Evolutionary conservation across 2,888 invertebrate species (phyloP).

Genomic region (Drosophila crucigera): DNA sequence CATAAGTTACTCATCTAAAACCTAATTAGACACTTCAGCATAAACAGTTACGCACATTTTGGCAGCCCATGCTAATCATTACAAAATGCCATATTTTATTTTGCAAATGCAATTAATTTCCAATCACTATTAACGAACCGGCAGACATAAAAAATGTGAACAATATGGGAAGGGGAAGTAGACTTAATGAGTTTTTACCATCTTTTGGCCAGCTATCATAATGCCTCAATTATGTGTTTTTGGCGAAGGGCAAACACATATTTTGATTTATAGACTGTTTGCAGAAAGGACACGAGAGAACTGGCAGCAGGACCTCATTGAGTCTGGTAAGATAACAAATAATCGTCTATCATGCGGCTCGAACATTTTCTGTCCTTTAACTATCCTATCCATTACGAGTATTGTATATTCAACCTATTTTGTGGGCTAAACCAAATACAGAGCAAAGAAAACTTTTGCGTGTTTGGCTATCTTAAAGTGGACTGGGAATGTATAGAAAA

Average conservation of each 20-base stretch:
- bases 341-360: constrained; percentile 47
- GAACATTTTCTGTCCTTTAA: constrained; percentile 25
- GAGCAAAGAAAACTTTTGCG: constrained; percentile 35
- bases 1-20: too few species aligned
- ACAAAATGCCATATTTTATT: background rate
- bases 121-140: constrained; percentile 65
- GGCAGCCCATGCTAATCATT: background rate
- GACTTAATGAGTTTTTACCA: constrained; percentile 15
- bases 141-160: background rate
- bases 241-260: constrained; percentile 25
- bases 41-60: background rate
- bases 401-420: constrained; percentile 19
- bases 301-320: constrained; percentile 1
- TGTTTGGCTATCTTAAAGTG: constrained; percentile 12
- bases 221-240: constrained; percentile 64
- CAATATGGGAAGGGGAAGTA: background rate
- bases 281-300: constrained; percentile 1
- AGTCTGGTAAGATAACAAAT: constrained; percentile 48
- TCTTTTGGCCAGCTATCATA: constrained; percentile 28
- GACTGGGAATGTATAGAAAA: constrained; percentile 4
- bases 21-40: background rate
- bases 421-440: constrained; percentile 1
- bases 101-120: constrained; percentile 55
- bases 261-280: constrained; percentile 57
- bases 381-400: constrained; percentile 15